A percentile compares a stretch with the other conserved stretches of the same genome.
phyloP scores from a whole-genome alignment of 2,888 invertebrate genomes.

The Scaptomyza tumidula region DNA sequence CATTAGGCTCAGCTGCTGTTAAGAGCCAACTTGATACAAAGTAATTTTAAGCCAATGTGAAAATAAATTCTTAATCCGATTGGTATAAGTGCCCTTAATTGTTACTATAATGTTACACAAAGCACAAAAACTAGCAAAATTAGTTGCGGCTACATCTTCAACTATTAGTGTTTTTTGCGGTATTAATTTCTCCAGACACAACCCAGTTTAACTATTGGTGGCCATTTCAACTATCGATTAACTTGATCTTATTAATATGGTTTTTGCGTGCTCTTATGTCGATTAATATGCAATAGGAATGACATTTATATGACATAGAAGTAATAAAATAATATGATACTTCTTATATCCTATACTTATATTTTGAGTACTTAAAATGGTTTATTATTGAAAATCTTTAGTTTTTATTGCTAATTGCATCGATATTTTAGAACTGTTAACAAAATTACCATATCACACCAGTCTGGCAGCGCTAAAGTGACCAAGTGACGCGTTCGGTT shows the following conservation, averaged over 20 bases:
- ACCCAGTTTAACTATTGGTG: not conserved
- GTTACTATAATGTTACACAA: not conserved
- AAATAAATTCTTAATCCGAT: conserved; percentile 6
- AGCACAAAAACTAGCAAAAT: not conserved
- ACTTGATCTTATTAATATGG: not conserved
- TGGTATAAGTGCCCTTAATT: not conserved
- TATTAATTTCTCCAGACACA: not conserved
- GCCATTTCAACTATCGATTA: not conserved
- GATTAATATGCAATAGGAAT: not conserved
- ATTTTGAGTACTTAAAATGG: no score
- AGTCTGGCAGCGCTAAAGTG: not conserved
- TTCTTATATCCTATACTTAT: no score
- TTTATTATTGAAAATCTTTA: no score
- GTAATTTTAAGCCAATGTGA: conserved; percentile 29
- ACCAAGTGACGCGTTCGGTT: not conserved
- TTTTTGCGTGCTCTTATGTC: not conserved
- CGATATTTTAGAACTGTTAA: no score
- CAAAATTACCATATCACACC: no score
- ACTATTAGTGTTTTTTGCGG: not conserved
- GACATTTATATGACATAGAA: not conserved
- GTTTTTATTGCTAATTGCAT: no score
- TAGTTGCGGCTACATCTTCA: not conserved
- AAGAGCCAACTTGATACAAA: conserved; percentile 22
- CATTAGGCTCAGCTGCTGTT: conserved; percentile 53
- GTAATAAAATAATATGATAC: not conserved